Evolutionary conservation across 1,140 invertebrate species (phyloP).

Genomic region (Nilaparvata lugens): DNA sequence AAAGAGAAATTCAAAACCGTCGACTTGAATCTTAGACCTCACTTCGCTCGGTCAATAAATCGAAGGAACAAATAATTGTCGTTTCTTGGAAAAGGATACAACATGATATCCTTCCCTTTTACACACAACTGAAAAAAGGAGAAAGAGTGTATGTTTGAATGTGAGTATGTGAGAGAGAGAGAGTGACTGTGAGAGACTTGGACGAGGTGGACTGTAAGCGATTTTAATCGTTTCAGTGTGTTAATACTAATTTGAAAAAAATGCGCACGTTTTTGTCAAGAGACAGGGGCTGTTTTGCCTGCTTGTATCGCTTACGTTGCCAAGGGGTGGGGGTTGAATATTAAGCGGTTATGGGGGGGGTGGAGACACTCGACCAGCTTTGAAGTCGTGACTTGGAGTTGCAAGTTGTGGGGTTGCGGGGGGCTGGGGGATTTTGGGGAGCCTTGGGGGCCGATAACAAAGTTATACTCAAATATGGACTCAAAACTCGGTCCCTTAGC

Average conservation of each 20-base stretch:
- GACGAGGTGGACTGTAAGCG: background rate
- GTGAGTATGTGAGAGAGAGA: background rate
- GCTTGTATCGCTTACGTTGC: no score
- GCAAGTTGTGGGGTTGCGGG: background rate
- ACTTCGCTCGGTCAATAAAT: no score
- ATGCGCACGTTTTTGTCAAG: background rate
- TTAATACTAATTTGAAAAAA: background rate
- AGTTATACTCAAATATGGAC: constrained; percentile 5
- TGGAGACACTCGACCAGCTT: background rate
- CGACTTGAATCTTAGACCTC: no score
- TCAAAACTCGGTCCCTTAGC: background rate
- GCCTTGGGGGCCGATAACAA: constrained; percentile 3
- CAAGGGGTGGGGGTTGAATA: no score
- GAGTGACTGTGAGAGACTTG: background rate
- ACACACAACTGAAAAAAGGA: no score
- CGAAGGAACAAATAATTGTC: no score
- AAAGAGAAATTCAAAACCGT: no score
- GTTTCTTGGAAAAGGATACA: no score
- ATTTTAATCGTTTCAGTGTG: background rate
- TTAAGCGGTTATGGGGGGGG: no score
- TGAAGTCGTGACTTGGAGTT: background rate
- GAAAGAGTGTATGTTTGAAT: background rate
- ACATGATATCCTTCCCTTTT: no score
- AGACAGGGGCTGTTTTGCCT: no score
- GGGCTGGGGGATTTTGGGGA: background rate